These are phyloP conservation scores for Diplazon laetatorius DNA, from an alignment of 2,888 invertebrate genomes.

Conservation along the genomic window DNA sequence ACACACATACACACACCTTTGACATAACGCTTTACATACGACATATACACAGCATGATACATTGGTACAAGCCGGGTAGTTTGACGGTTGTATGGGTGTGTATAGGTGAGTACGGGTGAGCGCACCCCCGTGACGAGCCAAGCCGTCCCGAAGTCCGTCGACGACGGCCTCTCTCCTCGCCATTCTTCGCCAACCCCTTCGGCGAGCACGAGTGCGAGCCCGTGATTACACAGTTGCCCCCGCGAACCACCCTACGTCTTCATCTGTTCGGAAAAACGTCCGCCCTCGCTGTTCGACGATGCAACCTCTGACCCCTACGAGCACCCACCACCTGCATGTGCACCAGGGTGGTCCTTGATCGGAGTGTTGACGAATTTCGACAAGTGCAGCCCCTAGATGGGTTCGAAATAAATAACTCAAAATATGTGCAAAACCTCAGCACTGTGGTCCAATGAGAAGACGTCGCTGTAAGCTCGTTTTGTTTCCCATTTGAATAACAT, in stretches of 20 bases:
- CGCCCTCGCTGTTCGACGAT: conserved; percentile 60
- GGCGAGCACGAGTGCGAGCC: conserved; percentile 42
- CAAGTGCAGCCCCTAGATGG: no score
- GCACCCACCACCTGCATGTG: neutral
- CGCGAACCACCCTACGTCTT: conserved; percentile 67
- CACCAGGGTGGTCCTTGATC: no score
- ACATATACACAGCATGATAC: neutral
- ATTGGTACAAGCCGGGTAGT: conserved; percentile 1
- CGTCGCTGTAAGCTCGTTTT: no score
- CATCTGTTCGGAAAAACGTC: conserved; percentile 65
- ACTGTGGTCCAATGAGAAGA: no score
- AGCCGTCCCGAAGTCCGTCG: conserved; percentile 17
- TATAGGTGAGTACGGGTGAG: conserved; percentile 7
- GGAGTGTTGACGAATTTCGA: no score
- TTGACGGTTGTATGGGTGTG: neutral
- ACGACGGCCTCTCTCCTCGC: neutral
- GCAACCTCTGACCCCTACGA: neutral
- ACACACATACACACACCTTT: neutral
- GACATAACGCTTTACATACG: neutral
- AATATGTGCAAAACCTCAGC: no score
- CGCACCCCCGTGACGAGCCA: neutral
- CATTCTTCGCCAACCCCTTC: neutral
- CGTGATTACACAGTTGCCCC: conserved; percentile 69
- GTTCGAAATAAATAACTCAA: no score
- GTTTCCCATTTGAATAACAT: no score